Percentiles rank a stretch among this genome's conserved stretches.
Conservation (phyloP, 2,888 invertebrate species). For the Omphaloscelis lunosa region DNA sequence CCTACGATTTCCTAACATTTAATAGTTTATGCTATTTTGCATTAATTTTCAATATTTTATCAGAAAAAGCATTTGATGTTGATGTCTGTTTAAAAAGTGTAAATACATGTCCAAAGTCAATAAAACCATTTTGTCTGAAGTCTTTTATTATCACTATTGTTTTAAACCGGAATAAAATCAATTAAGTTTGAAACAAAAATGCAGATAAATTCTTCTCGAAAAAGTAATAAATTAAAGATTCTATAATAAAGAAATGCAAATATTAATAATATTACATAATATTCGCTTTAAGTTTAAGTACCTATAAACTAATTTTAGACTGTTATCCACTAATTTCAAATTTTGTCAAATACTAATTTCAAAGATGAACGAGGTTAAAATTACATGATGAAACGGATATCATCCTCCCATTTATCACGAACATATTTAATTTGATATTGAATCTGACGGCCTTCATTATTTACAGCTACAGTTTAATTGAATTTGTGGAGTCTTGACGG, state of each 20-base stretch:
- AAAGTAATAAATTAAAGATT: neutral
- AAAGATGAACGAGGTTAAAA: conserved; percentile 61
- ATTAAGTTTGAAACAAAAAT: neutral
- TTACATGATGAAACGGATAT: conserved; percentile 66
- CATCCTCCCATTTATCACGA: conserved; percentile 70
- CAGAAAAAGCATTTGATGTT: conserved; percentile 19
- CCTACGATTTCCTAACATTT: conserved; percentile 60
- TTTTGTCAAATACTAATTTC: conserved; percentile 36
- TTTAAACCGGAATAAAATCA: neutral
- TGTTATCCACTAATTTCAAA: conserved; percentile 14
- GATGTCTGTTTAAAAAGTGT: conserved; percentile 17
- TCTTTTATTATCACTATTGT: conserved; percentile 12
- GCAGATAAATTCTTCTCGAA: neutral
- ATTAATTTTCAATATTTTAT: conserved; percentile 57
- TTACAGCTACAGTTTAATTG: conserved; percentile 68
- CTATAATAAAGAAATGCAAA: neutral
- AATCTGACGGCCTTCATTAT: conserved; percentile 69
- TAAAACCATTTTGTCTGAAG: neutral
- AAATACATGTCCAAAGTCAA: neutral
- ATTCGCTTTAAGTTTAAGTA: neutral
- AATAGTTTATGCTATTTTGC: conserved; percentile 59
- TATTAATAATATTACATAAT: neutral
- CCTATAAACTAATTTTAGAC: neutral
- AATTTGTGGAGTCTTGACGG: conserved; percentile 59
- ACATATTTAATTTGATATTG: conserved; percentile 50